Conservation (phyloP, 2,113 vertebrate species). For the Tinamus guttatus region DNA sequence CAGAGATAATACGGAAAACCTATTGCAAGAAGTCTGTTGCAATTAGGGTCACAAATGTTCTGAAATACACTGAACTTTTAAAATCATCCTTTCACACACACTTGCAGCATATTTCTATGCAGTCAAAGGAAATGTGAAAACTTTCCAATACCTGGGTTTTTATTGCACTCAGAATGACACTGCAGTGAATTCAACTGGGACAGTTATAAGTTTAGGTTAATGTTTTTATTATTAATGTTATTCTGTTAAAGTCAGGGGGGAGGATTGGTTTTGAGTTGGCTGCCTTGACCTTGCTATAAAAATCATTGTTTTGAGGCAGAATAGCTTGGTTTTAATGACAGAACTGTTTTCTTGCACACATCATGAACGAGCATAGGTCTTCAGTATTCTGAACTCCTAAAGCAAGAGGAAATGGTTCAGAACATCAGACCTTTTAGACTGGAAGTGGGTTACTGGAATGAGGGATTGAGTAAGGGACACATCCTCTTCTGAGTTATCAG, state of each 20-base stretch:
- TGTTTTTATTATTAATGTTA: neutral
- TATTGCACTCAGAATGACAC: neutral
- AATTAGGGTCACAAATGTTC: slow-evolving; percentile 18
- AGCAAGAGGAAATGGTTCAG: neutral
- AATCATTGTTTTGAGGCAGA: neutral
- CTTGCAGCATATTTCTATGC: neutral
- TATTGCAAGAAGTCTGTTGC: neutral
- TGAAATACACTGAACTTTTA: neutral
- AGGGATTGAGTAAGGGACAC: neutral
- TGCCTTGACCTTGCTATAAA: neutral
- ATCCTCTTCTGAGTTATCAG: rapidly evolving
- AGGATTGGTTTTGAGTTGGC: neutral
- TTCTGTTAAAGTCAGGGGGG: neutral
- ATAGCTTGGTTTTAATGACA: neutral
- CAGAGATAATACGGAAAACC: neutral
- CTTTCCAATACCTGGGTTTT: neutral
- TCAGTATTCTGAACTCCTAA: neutral
- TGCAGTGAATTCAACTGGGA: neutral
- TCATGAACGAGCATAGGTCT: neutral
- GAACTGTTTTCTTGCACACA: neutral
- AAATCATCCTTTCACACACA: slow-evolving; percentile 2
- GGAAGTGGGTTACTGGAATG: neutral
- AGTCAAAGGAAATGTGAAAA: neutral
- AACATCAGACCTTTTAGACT: neutral
- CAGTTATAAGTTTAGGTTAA: neutral